Evolutionary conservation across 2,888 invertebrate species (phyloP), one percentile per base, ranked within the genome.

Genomic region (Xestia rhomboidea): DNA sequence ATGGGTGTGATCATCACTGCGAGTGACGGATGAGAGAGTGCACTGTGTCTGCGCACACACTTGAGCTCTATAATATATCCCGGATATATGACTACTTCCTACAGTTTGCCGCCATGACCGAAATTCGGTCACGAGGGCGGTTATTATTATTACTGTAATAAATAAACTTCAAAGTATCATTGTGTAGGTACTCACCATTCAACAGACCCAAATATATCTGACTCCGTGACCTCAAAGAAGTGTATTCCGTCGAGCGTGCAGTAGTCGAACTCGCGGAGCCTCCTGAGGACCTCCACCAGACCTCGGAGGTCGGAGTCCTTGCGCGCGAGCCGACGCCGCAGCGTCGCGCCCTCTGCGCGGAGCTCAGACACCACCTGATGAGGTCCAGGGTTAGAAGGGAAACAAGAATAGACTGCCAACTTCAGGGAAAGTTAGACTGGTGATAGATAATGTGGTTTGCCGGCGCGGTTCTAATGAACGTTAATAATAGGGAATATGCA

Each of bases 301-400:
- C 96, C 97, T 64, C 95, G 95, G 77, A 97, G 93, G 91, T 97
- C 97, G 0, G 95, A 94, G 90, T 97, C 95, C 85, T 97, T 95
- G 85, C 94, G 95, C 80, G 94, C 93, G 77, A 97, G 93, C 66
- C 94, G 96, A 64, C 94, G 92, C 67, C 95, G 95, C 89, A 97
- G 90, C 80, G 91, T 91, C 71, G 91, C 84, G 79, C 87, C 80
- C 91, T 96, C 96, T 83, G 91, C 91, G 49, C 92, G 94, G 77
- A 93, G 88, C 91, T 95, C 96, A 82, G 90, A 85, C 91, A 89
- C 92, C 88, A 93, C 90, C 96, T 96, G 93, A 82, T 80, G 82
- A 68, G 77, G 70, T 62, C 69, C 77, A 44, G 49, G 30, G 57
- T 82, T 57, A 79, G 7, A 64, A 76, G 24, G 24, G 27, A 30